Evolutionary conservation across 2,797 vertebrate genomes (phyloP), one percentile per base, ranked within the genome.

Genomic region (Triplophysa yarkandensis): DNA sequence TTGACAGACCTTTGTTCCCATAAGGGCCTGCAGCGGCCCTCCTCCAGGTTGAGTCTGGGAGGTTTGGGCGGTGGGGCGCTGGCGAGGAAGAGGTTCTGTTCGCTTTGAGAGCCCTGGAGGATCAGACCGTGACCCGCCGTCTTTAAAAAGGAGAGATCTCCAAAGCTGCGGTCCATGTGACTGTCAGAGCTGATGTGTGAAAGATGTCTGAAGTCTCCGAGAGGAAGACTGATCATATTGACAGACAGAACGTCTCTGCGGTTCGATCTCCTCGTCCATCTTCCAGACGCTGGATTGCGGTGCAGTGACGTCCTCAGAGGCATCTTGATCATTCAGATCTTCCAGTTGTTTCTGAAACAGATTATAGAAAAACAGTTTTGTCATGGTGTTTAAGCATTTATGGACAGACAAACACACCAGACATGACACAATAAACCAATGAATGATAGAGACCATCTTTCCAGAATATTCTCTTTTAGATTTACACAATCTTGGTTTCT

Each of bases 51-150:
- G 43, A 98, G 88, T 8, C 96, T 95, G 0, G 97, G 96, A 0
- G 96, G 96, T 77, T 98, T 98, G 21, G 96, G 96, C 0, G 97
- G 97, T 0, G 95, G 88, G 0, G 86, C 88, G 83, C 94, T 92
- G 70, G 91, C 87, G 82, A 93, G 83, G 79, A 94, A 90, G 30
- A 95, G 84, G 83, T 95, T 95, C 84, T 94, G 92, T 83, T 94
- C 94, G 0, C 94, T 96, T 85, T 91, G 91, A 43, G 92, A 95
- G 1, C 90, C 92, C 68, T 92, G 87, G 4, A 89, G 82, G 54
- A 94, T 87, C 36, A 95, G 86, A 19, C 81, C 85, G 9, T 92
- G 90, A 66, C 92, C 92, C 81, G 86, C 87, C 81, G 86, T 86
- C 84, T 93, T 90, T 69, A 95, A 85, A 83, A 95, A 94, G 69